Evolutionary conservation across 2,888 invertebrate genomes (phyloP), one percentile per base, ranked within the genome.

Genomic region (Dermolepida albohirtum): DNA sequence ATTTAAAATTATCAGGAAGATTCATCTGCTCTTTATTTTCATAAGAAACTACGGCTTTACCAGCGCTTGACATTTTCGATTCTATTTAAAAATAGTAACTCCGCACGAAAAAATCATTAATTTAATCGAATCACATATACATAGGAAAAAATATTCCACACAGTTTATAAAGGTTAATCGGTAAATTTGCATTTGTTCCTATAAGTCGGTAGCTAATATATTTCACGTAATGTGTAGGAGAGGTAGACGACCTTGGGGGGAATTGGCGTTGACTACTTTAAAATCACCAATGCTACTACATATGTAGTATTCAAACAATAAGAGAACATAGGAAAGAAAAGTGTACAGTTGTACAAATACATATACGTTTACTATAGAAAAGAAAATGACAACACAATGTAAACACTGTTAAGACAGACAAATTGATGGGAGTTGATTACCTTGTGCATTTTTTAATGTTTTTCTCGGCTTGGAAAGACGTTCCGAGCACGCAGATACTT

Each of bases 211-310:
- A 43, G 59, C 14, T 29, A 44, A 49, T 49, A 34, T n/a, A 47
- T 66, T 66, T 66, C 57, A 66, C 49, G 57, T 66, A 66, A 67
- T 43, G 67, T 49, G 67, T 67, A 63, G 67, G 67, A 67, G 67
- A 67, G 67, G 67, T 67, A 54, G 67, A 67, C 47, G 67, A 67
- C 67, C 67, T 67, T 67, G 67, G 54, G 16, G 29, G 6, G 27
- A 59, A 59, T 59, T 44, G 44, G 14, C 44, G 59, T 44, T 59
- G 59, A 59, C 59, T 59, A 27, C 17, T 29, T 44, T 44, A 40
- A 44, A n/a, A 66, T 43, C 12, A 57, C 16, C 49, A 57, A 66
- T 40, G 40, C 47, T 47, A 49, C 34, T 22, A 44, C 34, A 7
- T 34, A 55, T 12, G 17, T 39, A 10, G 11, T 16, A 54, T 12